These are phyloP conservation scores for Camponotus fellah DNA, from an alignment of 2,888 invertebrate genomes.

Conservation along the genomic window DNA sequence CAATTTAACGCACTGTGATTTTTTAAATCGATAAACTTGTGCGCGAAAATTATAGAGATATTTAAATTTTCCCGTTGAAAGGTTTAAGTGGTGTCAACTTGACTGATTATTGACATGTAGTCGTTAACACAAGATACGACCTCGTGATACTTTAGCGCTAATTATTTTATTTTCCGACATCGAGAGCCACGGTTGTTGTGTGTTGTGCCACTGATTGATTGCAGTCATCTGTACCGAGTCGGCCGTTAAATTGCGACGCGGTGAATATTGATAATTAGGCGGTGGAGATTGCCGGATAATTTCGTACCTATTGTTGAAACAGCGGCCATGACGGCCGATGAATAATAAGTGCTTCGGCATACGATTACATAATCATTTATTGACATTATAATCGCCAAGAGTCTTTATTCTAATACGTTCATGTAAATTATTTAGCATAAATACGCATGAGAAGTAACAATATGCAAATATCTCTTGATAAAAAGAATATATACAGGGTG, in stretches of 20 bases:
- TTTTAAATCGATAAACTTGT: neutral
- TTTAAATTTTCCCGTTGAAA: constrained; percentile 19
- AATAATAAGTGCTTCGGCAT: constrained; percentile 30
- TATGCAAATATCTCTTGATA: too few species aligned
- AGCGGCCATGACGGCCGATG: constrained; percentile 55
- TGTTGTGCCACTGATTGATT: constrained; percentile 66
- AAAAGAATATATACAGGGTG: neutral
- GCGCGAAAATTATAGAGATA: neutral
- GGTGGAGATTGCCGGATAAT: constrained; percentile 64
- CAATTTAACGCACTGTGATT: neutral
- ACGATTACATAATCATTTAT: constrained; percentile 35
- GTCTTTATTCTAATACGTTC: neutral
- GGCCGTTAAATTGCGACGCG: constrained; percentile 36
- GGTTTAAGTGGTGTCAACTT: constrained; percentile 14
- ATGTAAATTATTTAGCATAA: constrained; percentile 6
- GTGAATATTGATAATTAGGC: constrained; percentile 69
- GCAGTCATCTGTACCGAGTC: constrained; percentile 53
- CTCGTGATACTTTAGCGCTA: constrained; percentile 58
- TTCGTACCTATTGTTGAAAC: constrained; percentile 64
- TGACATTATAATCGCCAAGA: constrained; percentile 11
- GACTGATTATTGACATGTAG: constrained; percentile 34
- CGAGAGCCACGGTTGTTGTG: constrained; percentile 51
- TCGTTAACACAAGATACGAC: constrained; percentile 50
- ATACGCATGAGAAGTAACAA: neutral
- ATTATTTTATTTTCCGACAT: constrained; percentile 63